Evolutionary conservation across 64 coral and sea anemone species (phyloP), one percentile per base, ranked within the genome.

Genomic region (Exaiptasia diaphana): DNA sequence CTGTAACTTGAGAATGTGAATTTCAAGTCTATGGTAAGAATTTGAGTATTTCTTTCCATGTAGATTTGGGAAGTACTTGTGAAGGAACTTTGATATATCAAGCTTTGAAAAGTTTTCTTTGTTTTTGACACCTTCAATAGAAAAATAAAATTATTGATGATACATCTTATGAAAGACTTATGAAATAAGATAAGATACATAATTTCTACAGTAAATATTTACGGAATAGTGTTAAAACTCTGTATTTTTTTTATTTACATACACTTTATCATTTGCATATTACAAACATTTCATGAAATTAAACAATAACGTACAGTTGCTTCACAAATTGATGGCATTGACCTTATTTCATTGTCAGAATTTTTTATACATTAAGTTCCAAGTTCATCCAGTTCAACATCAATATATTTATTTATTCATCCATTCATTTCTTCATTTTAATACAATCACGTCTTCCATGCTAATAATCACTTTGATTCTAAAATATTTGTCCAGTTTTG

Each of bases 1-100:
- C 50, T 89, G 77, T 8, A 88, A 76, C 61, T 84, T 89, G 27
- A 52, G 44, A 21, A 82, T 79, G 55, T 39, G 62, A 50, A 57
- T 9, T 54, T 71, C 64, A 37, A 94, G 73, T 88, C 34, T 73
- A n/a, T 88, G 50, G 30, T 78, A 62, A 42, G 64, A 45, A 23
- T 24, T 61, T 25, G 37, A 57, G 60, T 46, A 36, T 62, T 58
- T 18, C 12, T 59, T 40, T 5, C 40, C 18, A n/a, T 23, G 0
- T 3, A 60, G 42, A 28, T 70, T 61, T 57, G 77, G 77, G 69
- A 89, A 89, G 38, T 78, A 60, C 33, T 21, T 53, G 49, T 39
- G 25, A 13, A 78, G 45, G 20, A 86, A 86, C 57, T n/a, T 64
- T 24, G 53, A n/a, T 58, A 61, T 42, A 86, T 86, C 73, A 63